Evolutionary conservation across 2,797 vertebrate genomes (phyloP).

Genomic region (Distichodus sexfasciatus): DNA sequence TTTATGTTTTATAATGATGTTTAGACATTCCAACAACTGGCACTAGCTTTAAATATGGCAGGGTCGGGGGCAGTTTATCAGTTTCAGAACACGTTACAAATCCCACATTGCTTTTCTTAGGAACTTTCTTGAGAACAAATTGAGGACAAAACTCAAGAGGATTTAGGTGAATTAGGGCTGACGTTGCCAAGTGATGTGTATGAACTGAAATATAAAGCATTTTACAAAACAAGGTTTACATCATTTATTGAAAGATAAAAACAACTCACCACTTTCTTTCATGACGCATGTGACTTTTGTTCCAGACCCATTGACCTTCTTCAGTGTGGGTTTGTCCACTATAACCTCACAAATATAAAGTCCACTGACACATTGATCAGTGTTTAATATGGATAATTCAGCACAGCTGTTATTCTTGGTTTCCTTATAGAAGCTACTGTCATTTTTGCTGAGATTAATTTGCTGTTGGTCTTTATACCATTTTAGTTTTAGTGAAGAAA

Average conservation of each 20-base stretch:
- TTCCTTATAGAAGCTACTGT: neutral
- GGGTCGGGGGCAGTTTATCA: no score
- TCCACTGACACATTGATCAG: neutral
- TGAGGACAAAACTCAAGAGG: no score
- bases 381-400: neutral
- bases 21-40: no score
- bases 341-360: conserved; percentile 5
- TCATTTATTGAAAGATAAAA: neutral
- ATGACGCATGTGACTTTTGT: neutral
- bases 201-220: no score
- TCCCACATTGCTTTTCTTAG: no score
- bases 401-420: neutral
- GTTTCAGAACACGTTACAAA: no score
- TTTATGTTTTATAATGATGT: no score
- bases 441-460: neutral
- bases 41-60: no score
- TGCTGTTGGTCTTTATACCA: neutral
- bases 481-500: neutral
- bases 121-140: no score
- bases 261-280: neutral
- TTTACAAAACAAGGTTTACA: no score
- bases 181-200: no score
- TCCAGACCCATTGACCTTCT: neutral
- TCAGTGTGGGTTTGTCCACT: neutral
- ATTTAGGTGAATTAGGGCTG: no score